These are phyloP conservation scores for Exaiptasia diaphana DNA, from an alignment of 64 coral and sea anemone species.

Conservation along the genomic window DNA sequence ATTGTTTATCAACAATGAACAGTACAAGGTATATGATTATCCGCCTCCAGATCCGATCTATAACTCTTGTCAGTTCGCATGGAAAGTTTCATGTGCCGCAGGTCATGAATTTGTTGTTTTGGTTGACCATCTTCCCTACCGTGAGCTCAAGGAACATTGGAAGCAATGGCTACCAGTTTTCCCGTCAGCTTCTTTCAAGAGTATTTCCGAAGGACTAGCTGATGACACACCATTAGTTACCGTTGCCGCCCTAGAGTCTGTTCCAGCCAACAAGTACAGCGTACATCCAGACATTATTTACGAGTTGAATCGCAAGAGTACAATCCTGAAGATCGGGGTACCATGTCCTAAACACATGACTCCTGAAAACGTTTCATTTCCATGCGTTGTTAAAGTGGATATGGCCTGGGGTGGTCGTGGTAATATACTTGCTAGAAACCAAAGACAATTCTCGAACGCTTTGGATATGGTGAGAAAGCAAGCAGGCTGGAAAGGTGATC, in stretches of 20 bases:
- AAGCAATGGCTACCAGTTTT: constrained; percentile 42
- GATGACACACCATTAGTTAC: constrained; percentile 40
- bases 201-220: constrained; percentile 1
- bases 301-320: constrained; percentile 28
- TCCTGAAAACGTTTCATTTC: background rate
- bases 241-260: constrained; percentile 4
- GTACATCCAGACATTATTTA: constrained; percentile 36
- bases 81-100: constrained; percentile 5
- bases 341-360: background rate
- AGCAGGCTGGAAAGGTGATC: background rate
- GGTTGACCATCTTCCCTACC: constrained; percentile 11
- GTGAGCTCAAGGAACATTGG: constrained; percentile 23
- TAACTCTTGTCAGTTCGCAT: background rate
- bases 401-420: constrained; percentile 1
- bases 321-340: background rate
- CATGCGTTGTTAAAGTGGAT: constrained; percentile 38
- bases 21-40: constrained; percentile 23
- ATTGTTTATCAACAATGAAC: constrained; percentile 30
- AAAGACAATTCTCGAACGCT: background rate
- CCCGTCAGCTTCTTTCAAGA: background rate
- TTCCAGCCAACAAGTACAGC: constrained; percentile 18
- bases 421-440: constrained; percentile 11
- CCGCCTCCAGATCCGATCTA: background rate
- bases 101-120: constrained; percentile 38
- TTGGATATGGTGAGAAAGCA: background rate